phyloP scores from a whole-genome alignment of 2,888 invertebrate genomes.

The Apeira syringaria region DNA sequence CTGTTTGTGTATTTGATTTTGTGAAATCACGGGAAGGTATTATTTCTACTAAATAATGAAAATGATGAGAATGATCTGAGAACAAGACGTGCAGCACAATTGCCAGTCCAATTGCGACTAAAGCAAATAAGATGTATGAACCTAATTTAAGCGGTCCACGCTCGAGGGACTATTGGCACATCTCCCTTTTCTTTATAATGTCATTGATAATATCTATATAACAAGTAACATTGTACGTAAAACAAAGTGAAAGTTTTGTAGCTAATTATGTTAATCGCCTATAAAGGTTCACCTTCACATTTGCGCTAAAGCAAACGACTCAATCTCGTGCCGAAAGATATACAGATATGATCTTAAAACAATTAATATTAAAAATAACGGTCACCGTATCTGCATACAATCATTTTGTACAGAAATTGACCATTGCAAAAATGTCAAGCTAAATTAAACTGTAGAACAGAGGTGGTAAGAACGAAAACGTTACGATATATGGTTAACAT shows the following conservation, averaged over 20 bases:
- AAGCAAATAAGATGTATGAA: no score
- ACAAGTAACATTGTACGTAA: slow-evolving; percentile 1
- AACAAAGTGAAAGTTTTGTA: slow-evolving; percentile 29
- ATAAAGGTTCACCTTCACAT: slow-evolving; percentile 14
- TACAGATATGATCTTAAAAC: slow-evolving; percentile 21
- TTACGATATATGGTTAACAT: background rate
- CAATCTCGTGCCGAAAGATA: slow-evolving; percentile 16
- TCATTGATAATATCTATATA: no score
- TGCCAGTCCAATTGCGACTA: no score
- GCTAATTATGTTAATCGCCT: slow-evolving; percentile 1
- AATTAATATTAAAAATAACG: slow-evolving; percentile 20
- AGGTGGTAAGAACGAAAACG: background rate
- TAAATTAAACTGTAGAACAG: background rate
- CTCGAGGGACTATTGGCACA: no score
- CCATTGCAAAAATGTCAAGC: background rate
- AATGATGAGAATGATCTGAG: no score
- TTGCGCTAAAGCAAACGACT: slow-evolving; percentile 16
- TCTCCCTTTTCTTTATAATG: no score
- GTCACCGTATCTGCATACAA: background rate
- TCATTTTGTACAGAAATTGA: background rate
- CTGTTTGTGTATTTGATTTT: no score
- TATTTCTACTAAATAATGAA: no score
- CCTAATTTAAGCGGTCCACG: no score
- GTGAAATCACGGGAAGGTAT: no score
- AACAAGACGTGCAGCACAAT: no score